Percentiles rank a stretch among this genome's conserved stretches.
These are phyloP conservation scores for Danionella dracula DNA, from an alignment of 2,797 vertebrate species.

Conservation along the genomic window DNA sequence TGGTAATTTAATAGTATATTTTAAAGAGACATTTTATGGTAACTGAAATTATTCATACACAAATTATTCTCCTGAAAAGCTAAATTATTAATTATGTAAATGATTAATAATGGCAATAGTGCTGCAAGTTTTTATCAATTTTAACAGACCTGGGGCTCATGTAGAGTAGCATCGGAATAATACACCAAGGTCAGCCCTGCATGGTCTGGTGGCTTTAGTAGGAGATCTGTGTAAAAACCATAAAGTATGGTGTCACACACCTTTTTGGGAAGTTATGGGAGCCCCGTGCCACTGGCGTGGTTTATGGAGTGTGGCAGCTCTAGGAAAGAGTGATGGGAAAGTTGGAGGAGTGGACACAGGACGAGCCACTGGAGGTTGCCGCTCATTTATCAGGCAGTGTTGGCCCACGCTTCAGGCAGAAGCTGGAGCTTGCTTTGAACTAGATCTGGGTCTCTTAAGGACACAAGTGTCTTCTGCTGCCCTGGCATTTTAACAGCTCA, in stretches of 20 bases:
- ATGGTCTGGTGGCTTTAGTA: conserved; percentile 11
- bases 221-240: conserved; percentile 9
- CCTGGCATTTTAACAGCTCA: conserved; percentile 10
- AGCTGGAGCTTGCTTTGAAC: not conserved
- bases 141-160: not conserved
- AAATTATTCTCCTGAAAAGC: too few species aligned
- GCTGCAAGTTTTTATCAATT: too few species aligned
- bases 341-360: conserved; percentile 5
- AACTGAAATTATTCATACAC: too few species aligned
- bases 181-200: not conserved
- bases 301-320: conserved; percentile 41
- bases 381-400: conserved; percentile 38
- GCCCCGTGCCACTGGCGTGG: conserved; percentile 23
- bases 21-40: too few species aligned
- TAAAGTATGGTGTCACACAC: conserved; percentile 36
- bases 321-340: conserved; percentile 36
- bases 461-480: not conserved
- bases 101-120: too few species aligned
- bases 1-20: too few species aligned
- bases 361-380: conserved; percentile 15
- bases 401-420: conserved; percentile 15
- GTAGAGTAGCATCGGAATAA: not conserved
- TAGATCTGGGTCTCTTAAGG: conserved; percentile 24
- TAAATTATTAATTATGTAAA: too few species aligned
- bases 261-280: conserved; percentile 37